phyloP scores from a whole-genome alignment of 2,888 invertebrate species.

The Pyrrhosoma nymphula region DNA sequence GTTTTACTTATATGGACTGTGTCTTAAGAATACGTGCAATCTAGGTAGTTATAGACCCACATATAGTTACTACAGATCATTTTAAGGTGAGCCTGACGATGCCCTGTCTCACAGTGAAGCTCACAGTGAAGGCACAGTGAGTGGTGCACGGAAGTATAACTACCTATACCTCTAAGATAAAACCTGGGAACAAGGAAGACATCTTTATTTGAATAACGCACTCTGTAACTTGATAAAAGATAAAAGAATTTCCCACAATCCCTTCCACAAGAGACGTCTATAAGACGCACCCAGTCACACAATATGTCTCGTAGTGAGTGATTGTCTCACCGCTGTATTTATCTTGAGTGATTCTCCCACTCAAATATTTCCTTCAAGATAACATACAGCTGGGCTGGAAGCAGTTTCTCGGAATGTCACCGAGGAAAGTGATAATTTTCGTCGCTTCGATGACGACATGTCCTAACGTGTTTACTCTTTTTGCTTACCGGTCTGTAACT shows the following conservation, averaged over 20 bases:
- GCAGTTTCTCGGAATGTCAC: neutral
- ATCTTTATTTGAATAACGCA: neutral
- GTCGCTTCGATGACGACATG: constrained; percentile 12
- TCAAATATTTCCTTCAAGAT: constrained; percentile 53
- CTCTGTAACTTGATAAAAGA: neutral
- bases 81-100: no score
- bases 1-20: no score
- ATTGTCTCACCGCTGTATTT: neutral
- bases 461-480: no score
- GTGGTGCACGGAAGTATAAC: neutral
- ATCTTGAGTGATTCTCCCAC: neutral
- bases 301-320: neutral
- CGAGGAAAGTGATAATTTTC: neutral
- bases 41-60: no score
- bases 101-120: no score
- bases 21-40: no score
- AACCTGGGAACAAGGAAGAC: neutral
- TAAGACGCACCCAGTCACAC: neutral
- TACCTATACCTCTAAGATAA: neutral
- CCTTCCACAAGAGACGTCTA: neutral
- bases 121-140: no score
- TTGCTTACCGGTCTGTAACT: no score
- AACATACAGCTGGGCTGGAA: constrained; percentile 35
- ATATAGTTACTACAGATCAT: no score
- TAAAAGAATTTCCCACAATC: neutral